These are phyloP conservation scores for Drosophila suboccidentalis DNA, from an alignment of 2,888 invertebrate genomes.

Conservation along the genomic window DNA sequence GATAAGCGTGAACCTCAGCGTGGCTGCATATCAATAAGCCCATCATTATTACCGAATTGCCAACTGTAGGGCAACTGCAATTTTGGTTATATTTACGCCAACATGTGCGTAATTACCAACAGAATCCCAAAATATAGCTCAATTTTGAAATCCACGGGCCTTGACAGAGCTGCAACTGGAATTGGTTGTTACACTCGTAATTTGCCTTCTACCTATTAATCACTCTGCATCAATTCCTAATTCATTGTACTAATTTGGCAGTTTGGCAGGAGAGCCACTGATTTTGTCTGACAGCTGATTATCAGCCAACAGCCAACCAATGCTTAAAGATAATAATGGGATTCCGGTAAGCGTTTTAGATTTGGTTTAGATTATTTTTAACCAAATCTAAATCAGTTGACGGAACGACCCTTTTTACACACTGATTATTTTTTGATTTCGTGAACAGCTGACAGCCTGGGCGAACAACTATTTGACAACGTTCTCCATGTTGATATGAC, in stretches of 20 bases:
- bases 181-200: constrained; percentile 1
- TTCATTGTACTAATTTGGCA: background rate
- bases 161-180: background rate
- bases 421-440: too few relatives aligned
- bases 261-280: background rate
- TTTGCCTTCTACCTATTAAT: background rate
- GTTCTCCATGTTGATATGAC: too few relatives aligned
- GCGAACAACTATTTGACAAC: too few relatives aligned
- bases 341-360: too few relatives aligned
- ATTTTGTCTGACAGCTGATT: background rate
- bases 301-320: too few relatives aligned
- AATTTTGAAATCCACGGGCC: background rate
- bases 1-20: constrained; percentile 20
- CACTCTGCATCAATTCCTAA: background rate
- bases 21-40: constrained; percentile 52
- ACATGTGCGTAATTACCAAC: constrained; percentile 32
- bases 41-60: constrained; percentile 47
- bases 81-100: constrained; percentile 30
- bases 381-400: too few relatives aligned
- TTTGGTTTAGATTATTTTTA: too few relatives aligned
- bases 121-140: constrained; percentile 12
- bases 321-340: too few relatives aligned
- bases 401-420: too few relatives aligned
- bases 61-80: constrained; percentile 18
- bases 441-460: too few relatives aligned